phyloP scores from a whole-genome alignment of 1,140 invertebrate species.

The Caenorhabditis latens region DNA sequence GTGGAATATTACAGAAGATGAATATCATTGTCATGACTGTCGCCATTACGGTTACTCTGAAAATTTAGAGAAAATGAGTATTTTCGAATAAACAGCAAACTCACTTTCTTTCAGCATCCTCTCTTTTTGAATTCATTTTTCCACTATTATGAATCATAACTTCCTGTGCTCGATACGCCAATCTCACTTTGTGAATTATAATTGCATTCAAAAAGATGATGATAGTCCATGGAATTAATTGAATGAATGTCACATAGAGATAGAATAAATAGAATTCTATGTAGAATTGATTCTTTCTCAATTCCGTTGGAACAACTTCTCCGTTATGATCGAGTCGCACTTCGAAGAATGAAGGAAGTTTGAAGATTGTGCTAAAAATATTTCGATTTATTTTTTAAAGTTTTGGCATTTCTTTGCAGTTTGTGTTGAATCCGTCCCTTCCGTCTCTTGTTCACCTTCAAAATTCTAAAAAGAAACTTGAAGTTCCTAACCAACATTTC shows the following conservation, averaged over 20 bases:
- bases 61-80: not conserved
- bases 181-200: slow-evolving; percentile 66
- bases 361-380: slow-evolving; percentile 28
- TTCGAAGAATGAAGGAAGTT: slow-evolving; percentile 75
- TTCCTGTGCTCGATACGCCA: slow-evolving; percentile 67
- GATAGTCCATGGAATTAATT: slow-evolving; percentile 73
- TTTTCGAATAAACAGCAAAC: not conserved
- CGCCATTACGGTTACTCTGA: slow-evolving; percentile 74
- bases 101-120: slow-evolving; percentile 52
- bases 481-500: not conserved
- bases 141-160: slow-evolving; percentile 61
- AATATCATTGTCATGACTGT: slow-evolving; percentile 71
- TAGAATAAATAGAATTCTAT: slow-evolving; percentile 68
- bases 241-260: slow-evolving; percentile 70
- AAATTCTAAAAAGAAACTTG: too few species aligned
- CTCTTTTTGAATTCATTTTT: slow-evolving; percentile 68
- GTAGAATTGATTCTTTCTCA: slow-evolving; percentile 71
- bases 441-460: too few species aligned
- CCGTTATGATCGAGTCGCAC: slow-evolving; percentile 72
- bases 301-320: slow-evolving; percentile 66
- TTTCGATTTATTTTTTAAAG: not conserved
- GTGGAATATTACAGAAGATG: slow-evolving; percentile 73
- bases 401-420: not conserved
- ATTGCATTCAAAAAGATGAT: slow-evolving; percentile 73
- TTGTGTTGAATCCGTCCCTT: too few species aligned